Evolutionary conservation across 2,888 invertebrate species (phyloP).

Genomic region (Perizoma affinitatum): DNA sequence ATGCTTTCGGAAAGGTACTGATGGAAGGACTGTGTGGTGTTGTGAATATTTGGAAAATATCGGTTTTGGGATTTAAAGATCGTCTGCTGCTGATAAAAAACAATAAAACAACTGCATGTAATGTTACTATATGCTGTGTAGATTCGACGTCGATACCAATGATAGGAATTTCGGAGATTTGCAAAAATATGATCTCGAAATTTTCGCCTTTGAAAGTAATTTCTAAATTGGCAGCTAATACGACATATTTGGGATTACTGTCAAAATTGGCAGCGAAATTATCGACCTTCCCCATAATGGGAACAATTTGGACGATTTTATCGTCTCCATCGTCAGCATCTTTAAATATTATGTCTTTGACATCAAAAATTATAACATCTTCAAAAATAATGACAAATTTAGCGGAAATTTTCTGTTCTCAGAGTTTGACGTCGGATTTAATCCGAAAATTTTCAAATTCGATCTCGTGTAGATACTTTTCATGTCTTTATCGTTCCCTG

Average conservation of each 20-base stretch:
- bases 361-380: neutral
- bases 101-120: conserved; percentile 1
- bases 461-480: conserved; percentile 20
- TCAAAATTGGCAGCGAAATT: conserved; percentile 3
- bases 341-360: conserved; percentile 1
- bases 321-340: neutral
- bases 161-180: neutral
- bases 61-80: neutral
- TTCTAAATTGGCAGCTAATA: conserved; percentile 10
- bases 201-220: neutral
- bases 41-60: conserved; percentile 9
- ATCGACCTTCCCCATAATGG: neutral
- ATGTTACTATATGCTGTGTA: neutral
- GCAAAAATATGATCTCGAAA: conserved; percentile 7
- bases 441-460: conserved; percentile 22
- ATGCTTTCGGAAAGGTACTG: conserved; percentile 16
- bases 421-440: conserved; percentile 2
- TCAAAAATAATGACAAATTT: neutral
- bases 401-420: neutral
- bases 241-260: neutral
- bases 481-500: conserved; percentile 16
- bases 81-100: conserved; percentile 7
- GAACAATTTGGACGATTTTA: neutral
- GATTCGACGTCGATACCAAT: neutral
- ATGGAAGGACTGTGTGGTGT: conserved; percentile 1